Percentiles rank a stretch among this genome's conserved stretches.
Conservation (phyloP, 1,140 invertebrate genomes). For the Lasioglossum albipes region DNA sequence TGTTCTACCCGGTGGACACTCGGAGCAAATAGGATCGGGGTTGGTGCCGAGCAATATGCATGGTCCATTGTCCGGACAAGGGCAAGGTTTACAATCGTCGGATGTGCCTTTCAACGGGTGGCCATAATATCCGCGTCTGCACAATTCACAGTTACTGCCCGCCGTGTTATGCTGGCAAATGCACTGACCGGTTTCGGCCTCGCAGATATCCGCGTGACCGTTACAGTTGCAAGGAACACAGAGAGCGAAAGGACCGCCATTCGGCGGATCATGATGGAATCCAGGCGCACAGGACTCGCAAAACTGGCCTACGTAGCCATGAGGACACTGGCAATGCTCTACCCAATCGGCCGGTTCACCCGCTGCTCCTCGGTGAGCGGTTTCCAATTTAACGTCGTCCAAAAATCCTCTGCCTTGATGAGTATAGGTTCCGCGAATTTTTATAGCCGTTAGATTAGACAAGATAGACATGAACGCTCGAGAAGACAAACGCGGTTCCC, state of each 20-base stretch:
- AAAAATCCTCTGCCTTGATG: slow-evolving; percentile 89
- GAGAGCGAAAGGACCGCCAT: slow-evolving; percentile 93
- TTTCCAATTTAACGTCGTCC: slow-evolving; percentile 92
- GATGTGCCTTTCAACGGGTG: slow-evolving; percentile 93
- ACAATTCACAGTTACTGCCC: slow-evolving; percentile 96
- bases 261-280: slow-evolving; percentile 93
- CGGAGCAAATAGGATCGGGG: slow-evolving; percentile 92
- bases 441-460: slow-evolving; percentile 95
- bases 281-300: slow-evolving; percentile 98
- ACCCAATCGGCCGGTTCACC: slow-evolving; percentile 93
- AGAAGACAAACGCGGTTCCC: slow-evolving; percentile 92
- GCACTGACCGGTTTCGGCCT: slow-evolving; percentile 96
- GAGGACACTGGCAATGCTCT: slow-evolving; percentile 95
- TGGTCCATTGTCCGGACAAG: slow-evolving; percentile 95
- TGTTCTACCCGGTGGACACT: slow-evolving; percentile 95
- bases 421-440: slow-evolving; percentile 95
- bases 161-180: slow-evolving; percentile 98
- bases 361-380: slow-evolving; percentile 89
- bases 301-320: slow-evolving; percentile 95
- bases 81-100: slow-evolving; percentile 95
- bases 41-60: slow-evolving; percentile 93
- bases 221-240: slow-evolving; percentile 98
- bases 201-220: slow-evolving; percentile 96
- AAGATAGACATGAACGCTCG: slow-evolving; percentile 95
- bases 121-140: slow-evolving; percentile 96